Percentiles rank a stretch among this genome's conserved stretches.
These are phyloP conservation scores for Hystrix brachyura DNA, from an alignment of 2,113 vertebrate species.

Conservation along the genomic window DNA sequence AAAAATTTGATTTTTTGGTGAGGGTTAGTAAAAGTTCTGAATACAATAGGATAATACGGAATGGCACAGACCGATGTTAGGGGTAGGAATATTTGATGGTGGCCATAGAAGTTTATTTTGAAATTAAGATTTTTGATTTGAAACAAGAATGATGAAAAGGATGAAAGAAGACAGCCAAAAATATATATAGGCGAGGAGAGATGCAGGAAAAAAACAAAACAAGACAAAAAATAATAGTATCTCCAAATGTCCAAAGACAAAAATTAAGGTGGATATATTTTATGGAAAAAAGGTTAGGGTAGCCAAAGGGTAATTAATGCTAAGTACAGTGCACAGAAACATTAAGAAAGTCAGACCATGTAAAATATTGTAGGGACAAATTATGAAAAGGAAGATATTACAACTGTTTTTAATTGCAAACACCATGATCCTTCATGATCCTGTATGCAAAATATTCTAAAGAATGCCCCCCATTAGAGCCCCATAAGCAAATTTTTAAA, in stretches of 20 bases:
- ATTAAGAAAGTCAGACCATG: accelerated
- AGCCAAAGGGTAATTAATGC: not conserved
- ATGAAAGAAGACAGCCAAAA: not conserved
- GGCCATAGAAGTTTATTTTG: not conserved
- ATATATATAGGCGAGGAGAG: not conserved
- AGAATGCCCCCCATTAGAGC: not conserved
- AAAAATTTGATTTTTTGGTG: not conserved
- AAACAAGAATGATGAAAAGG: not conserved
- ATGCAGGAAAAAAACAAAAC: not conserved
- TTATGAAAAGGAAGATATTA: not conserved
- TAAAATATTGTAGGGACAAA: not conserved
- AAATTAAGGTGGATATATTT: not conserved
- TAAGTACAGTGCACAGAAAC: not conserved
- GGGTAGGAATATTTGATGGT: not conserved
- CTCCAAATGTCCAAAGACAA: not conserved
- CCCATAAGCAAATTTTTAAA: conserved; percentile 10
- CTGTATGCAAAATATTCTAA: not conserved
- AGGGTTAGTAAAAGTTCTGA: not conserved
- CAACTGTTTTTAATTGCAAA: not conserved
- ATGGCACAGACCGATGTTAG: not conserved
- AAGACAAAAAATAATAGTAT: not conserved
- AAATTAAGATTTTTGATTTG: not conserved
- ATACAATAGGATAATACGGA: not conserved
- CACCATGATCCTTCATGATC: not conserved
- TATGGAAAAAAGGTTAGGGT: not conserved